A percentile compares a stretch with the other conserved stretches of the same genome.
Conservation (phyloP, 2,888 invertebrate species). For the Xanthorhoe designata region DNA sequence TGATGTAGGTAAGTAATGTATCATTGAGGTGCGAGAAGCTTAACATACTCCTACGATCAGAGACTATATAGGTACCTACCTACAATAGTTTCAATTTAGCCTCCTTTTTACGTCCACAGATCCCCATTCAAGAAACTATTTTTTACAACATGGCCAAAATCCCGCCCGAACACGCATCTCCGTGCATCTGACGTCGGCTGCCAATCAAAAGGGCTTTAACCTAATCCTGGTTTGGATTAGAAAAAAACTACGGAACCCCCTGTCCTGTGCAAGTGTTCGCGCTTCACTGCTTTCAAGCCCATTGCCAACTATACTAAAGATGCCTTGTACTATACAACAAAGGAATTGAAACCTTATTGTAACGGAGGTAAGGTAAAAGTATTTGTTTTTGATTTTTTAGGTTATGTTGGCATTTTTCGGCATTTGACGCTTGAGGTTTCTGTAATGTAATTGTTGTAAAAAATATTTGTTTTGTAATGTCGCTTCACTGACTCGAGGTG, state of each 20-base stretch:
- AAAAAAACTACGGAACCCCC: conserved; percentile 78
- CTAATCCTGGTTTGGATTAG: conserved; percentile 83
- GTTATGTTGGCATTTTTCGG: conserved; percentile 47
- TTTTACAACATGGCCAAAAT: conserved; percentile 45
- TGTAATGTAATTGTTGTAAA: conserved; percentile 80
- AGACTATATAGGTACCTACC: too few species aligned
- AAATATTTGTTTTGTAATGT: conserved; percentile 73
- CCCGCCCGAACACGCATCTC: conserved; percentile 48
- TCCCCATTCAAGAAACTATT: conserved; percentile 23
- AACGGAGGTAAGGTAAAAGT: not conserved
- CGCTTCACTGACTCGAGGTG: conserved; percentile 62
- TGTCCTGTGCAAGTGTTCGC: conserved; percentile 79
- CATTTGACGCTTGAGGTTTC: conserved; percentile 81
- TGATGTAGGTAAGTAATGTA: too few species aligned
- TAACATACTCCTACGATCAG: too few species aligned
- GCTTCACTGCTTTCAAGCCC: conserved; percentile 70
- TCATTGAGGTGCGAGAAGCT: too few species aligned
- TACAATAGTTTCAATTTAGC: not conserved
- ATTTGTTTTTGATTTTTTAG: conserved; percentile 19
- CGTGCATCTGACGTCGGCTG: conserved; percentile 82
- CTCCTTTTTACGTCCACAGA: conserved; percentile 3
- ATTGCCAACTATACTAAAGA: conserved; percentile 9
- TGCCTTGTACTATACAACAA: not conserved
- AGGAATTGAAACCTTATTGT: conserved; percentile 44
- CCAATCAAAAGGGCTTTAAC: conserved; percentile 83